Evolutionary conservation across 2,888 invertebrate genomes (phyloP).

Genomic region (Bhutanitis thaidina): DNA sequence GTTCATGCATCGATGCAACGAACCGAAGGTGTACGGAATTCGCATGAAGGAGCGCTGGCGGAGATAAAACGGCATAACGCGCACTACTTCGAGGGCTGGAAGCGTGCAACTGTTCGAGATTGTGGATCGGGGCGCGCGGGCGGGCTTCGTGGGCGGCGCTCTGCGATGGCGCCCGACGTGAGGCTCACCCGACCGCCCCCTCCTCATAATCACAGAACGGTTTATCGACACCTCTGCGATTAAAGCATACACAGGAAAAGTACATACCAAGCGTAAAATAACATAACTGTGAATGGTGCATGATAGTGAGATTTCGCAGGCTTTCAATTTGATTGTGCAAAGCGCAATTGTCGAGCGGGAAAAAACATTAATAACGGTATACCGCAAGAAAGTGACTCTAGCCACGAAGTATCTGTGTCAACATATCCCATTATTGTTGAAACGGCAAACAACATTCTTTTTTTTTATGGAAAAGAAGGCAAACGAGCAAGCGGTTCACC

Average conservation of each 20-base stretch:
- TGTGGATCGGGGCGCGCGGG: conserved; percentile 45
- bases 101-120: conserved; percentile 33
- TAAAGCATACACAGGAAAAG: conserved; percentile 41
- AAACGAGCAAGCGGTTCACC: no score
- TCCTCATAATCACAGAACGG: conserved; percentile 66
- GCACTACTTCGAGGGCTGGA: conserved; percentile 35
- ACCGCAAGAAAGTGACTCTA: neutral
- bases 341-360: neutral
- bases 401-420: neutral
- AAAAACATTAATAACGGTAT: neutral
- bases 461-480: no score
- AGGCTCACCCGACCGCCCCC: conserved; percentile 46
- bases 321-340: neutral
- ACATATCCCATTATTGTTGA: conserved; percentile 5
- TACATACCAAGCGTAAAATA: conserved; percentile 19
- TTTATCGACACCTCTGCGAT: conserved; percentile 56
- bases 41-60: conserved; percentile 67
- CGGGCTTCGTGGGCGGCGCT: conserved; percentile 37
- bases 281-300: conserved; percentile 4
- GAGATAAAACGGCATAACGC: conserved; percentile 66
- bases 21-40: conserved; percentile 70
- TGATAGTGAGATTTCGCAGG: conserved; percentile 21
- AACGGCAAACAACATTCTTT: neutral
- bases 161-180: conserved; percentile 54
- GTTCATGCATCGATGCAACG: conserved; percentile 77